Evolutionary conservation across 2,797 vertebrate genomes (phyloP), one percentile per base, ranked within the genome.

Genomic region (Paratrypauchen microcephalus): DNA sequence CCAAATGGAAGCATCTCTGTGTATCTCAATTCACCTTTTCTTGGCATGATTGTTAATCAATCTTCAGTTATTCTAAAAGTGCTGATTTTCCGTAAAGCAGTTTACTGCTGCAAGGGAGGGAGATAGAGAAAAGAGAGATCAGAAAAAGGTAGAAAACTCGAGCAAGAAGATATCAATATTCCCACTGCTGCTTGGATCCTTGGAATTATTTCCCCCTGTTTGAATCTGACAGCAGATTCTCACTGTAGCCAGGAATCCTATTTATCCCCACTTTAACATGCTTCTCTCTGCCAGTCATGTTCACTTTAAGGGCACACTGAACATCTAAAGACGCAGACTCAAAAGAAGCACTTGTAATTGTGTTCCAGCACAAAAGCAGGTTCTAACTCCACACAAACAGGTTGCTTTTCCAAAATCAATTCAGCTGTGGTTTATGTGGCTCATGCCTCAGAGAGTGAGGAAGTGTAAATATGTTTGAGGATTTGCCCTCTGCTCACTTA

Each of bases 11-110:
- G 50, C 77, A 65, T 90, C 82, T 77, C 30, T 41, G 56, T 77
- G 75, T 69, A 81, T 90, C 85, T 87, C 76, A 83, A 71, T 78
- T 79, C 60, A 30, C 72, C 65, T 76, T 81, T 77, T 76, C 70
- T 73, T 70, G 24, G 74, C 73, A 82, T 89, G 66, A 81, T 90
- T 85, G 85, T 76, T 75, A 87, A 88, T 88, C 81, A 86, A 74
- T 87, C 83, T 73, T 71, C 66, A 67, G 59, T 65, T 80, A 66
- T 73, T 83, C 75, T 68, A 70, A 84, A 83, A 77, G 41, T 82
- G 73, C 82, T 73, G 82, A 87, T 84, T 83, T 82, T 72, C 68
- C 65, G 67, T 56, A 26, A 72, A 70, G 72, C 71, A 59, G 58
- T 79, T 74, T 69, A 58, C 64, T 70, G 72, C 72, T 81, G 48